phyloP scores from a whole-genome alignment of 2,888 invertebrate genomes.

The Dolichopus griseipennis region DNA sequence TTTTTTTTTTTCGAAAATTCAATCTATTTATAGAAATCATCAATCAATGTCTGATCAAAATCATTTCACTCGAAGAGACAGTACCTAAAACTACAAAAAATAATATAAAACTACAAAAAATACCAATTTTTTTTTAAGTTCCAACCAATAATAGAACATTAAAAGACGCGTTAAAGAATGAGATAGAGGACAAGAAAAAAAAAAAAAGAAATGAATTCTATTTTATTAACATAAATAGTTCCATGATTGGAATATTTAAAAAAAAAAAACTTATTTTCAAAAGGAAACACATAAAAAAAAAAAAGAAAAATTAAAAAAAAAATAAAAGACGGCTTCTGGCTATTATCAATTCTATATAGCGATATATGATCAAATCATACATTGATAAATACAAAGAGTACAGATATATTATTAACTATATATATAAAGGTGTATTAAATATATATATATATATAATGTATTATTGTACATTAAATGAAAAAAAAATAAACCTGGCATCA shows the following conservation, averaged over 20 bases:
- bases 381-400: not conserved
- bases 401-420: too few relatives aligned
- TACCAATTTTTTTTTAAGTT: not conserved
- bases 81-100: not conserved
- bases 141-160: too few relatives aligned
- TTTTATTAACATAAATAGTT: not conserved
- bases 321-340: not conserved
- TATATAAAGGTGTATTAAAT: too few relatives aligned
- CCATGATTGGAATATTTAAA: not conserved
- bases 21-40: not conserved
- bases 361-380: not conserved
- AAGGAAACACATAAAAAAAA: too few relatives aligned
- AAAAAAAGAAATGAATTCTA: not conserved
- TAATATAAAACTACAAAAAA: not conserved
- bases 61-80: not conserved
- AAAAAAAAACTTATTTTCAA: not conserved
- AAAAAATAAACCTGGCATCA: not conserved
- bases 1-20: too few relatives aligned
- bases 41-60: slow-evolving; percentile 3
- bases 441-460: too few relatives aligned
- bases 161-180: not conserved
- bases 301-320: not conserved
- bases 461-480: too few relatives aligned
- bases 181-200: not conserved
- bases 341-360: not conserved